A percentile compares a stretch with the other conserved stretches of the same genome.
Evolutionary conservation across 2,797 vertebrate genomes (phyloP).

Genomic region (Tenualosa thibaudeaui): DNA sequence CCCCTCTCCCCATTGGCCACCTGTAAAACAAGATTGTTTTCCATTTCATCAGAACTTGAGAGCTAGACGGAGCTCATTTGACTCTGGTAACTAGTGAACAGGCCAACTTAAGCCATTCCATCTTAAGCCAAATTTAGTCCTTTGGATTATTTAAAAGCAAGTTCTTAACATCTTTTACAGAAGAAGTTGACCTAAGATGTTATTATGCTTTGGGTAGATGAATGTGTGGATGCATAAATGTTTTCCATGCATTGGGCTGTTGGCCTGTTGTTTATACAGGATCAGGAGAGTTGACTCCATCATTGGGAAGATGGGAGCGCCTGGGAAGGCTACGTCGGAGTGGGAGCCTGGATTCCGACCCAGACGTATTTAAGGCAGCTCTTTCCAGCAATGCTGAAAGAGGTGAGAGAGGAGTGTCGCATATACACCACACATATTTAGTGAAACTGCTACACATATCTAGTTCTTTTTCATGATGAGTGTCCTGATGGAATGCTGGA

Average conservation of each 20-base stretch:
- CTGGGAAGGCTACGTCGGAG: conserved; percentile 71
- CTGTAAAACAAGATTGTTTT: neutral
- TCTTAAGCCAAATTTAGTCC: neutral
- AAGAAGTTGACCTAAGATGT: too few species aligned
- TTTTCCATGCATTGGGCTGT: neutral
- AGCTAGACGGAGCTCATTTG: neutral
- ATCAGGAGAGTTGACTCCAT: conserved; percentile 62
- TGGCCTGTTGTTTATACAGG: conserved; percentile 24
- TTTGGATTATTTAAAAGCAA: neutral
- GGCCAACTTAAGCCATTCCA: neutral
- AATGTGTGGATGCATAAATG: neutral
- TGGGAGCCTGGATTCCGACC: conserved; percentile 82
- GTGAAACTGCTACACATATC: too few species aligned
- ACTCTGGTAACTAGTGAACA: neutral
- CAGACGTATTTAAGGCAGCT: conserved; percentile 75
- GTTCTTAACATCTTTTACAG: neutral
- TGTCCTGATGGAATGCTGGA: neutral
- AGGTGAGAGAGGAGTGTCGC: conserved; percentile 56
- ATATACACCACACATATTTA: too few species aligned
- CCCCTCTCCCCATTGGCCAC: neutral
- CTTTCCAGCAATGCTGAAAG: conserved; percentile 59
- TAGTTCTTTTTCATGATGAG: neutral
- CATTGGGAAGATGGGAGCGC: conserved; percentile 47
- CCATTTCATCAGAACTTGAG: neutral
- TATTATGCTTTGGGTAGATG: too few species aligned